Base-by-base conservation (phyloP, 2,113 vertebrate genomes). In the Triplophysa siluroides region DNA sequence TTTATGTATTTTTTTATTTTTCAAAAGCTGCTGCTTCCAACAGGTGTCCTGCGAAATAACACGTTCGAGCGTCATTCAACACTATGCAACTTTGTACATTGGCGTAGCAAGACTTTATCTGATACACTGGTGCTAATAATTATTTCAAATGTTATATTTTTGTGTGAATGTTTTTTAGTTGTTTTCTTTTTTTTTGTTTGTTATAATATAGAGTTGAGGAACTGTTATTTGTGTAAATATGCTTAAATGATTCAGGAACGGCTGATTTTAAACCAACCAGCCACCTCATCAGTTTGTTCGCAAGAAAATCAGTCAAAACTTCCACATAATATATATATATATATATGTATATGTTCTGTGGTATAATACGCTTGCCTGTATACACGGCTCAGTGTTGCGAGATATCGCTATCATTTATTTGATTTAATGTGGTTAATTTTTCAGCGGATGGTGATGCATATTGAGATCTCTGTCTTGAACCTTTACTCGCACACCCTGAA, bases 81-180 rank as follows among this genome's bases (percentile, higher is more conserved):
- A 95, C 96, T 97, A 98, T 98, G 97, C 96, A 98, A 98, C 93
- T 95, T 95, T 90, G 94, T 97, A 96, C 90, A 92, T 96, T 88
- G 94, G 94, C 88, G 92, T 93, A 95, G 93, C 91, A 93, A 96
- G 91, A 94, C 93, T 95, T 81, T 94, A 95, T 93, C 95, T 98
- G 97, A 98, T 96, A 97, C 98, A 98, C 97, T 99, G 98, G 98
- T 99, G 98, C 97, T 99, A 98, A 98, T 96, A 95, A 97, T 98
- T 95, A 97, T 97, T 96, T 96, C 94, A 97, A 96, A 96, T 96
- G 91, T 96, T 96, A 91, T 98, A 95, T 96, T 96, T 98, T 96
- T 96, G 95, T 96, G 96, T 96, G 97, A 96, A 96, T 96, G 94
- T 94, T 89, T 73, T 92, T 93, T 91, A 7, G 60, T 50, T 38